Evolutionary conservation across 2,888 invertebrate genomes (phyloP).

Genomic region (Xestia xanthographa): DNA sequence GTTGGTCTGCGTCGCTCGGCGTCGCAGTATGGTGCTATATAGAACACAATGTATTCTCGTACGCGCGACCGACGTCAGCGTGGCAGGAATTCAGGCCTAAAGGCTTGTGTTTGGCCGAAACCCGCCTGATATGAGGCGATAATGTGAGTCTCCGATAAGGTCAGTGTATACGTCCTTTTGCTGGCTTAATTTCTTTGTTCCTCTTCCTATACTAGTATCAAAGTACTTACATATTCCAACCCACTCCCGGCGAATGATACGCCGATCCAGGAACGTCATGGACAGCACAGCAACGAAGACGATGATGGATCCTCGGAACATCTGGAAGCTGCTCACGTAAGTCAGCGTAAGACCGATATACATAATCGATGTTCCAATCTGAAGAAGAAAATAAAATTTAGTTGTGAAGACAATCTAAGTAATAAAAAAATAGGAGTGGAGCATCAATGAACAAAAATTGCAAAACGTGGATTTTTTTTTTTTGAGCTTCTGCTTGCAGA

Average conservation of each 20-base stretch:
- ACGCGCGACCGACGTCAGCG: too few species aligned
- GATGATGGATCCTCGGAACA: conserved; percentile 97
- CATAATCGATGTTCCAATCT: conserved; percentile 96
- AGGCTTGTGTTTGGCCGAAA: too few species aligned
- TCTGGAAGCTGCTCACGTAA: conserved; percentile 98
- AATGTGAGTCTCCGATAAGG: too few species aligned
- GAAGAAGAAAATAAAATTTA: conserved; percentile 14
- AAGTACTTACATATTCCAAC: conserved; percentile 91
- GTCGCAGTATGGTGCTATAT: too few species aligned
- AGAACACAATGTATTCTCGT: too few species aligned
- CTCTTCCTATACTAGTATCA: background rate
- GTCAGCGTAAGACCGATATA: conserved; percentile 97
- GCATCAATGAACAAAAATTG: too few species aligned
- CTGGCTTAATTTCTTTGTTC: background rate
- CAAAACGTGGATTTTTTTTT: too few species aligned
- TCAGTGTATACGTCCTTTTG: background rate
- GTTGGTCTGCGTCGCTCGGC: too few species aligned
- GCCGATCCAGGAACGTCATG: conserved; percentile 94
- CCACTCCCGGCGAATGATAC: conserved; percentile 93
- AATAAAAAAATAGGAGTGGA: background rate
- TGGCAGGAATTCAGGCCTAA: too few species aligned
- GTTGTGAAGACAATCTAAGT: background rate
- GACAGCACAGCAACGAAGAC: conserved; percentile 97
- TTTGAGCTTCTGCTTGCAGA: too few species aligned
- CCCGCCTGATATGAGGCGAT: too few species aligned